Percentiles rank a stretch among this genome's conserved stretches.
phyloP scores from a whole-genome alignment of 92 coral and sea anemone genomes.

The Porites divaricata region DNA sequence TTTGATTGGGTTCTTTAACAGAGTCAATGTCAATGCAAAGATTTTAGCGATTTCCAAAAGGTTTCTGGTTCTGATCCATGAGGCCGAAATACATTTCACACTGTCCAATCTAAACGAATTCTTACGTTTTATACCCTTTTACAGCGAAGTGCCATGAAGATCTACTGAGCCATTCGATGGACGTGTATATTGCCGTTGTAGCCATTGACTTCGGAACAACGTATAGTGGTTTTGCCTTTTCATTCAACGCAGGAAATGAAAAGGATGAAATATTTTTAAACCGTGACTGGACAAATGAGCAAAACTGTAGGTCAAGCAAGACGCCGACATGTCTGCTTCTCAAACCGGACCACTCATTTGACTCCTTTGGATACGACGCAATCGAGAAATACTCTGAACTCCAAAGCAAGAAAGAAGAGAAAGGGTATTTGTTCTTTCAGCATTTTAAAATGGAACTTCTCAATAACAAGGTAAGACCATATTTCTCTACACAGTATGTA shows the following conservation, averaged over 20 bases:
- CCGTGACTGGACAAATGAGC: slow-evolving; percentile 43
- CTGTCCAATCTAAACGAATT: no score
- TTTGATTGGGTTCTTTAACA: no score
- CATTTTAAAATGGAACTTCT: slow-evolving; percentile 50
- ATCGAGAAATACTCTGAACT: slow-evolving; percentile 34
- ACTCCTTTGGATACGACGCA: slow-evolving; percentile 53
- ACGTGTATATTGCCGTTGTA: slow-evolving; percentile 29
- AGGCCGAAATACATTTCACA: no score
- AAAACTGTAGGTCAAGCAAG: slow-evolving; percentile 37
- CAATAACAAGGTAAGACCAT: slow-evolving; percentile 1
- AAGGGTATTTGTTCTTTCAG: slow-evolving; percentile 29
- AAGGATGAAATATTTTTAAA: slow-evolving; percentile 42
- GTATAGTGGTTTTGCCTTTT: slow-evolving; percentile 46
- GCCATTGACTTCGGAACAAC: slow-evolving; percentile 50
- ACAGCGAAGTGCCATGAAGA: neutral
- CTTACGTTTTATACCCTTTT: no score
- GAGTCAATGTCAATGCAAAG: no score
- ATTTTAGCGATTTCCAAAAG: no score
- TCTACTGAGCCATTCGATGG: neutral
- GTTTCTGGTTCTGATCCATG: no score
- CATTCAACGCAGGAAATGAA: slow-evolving; percentile 36
- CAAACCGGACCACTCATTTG: slow-evolving; percentile 22
- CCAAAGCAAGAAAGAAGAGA: slow-evolving; percentile 4
- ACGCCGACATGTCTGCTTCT: slow-evolving; percentile 50
- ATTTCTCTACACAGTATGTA: no score